Evolutionary conservation across 1,140 invertebrate species (phyloP), one percentile per base, ranked within the genome.

Genomic region (Psix sp.): DNA sequence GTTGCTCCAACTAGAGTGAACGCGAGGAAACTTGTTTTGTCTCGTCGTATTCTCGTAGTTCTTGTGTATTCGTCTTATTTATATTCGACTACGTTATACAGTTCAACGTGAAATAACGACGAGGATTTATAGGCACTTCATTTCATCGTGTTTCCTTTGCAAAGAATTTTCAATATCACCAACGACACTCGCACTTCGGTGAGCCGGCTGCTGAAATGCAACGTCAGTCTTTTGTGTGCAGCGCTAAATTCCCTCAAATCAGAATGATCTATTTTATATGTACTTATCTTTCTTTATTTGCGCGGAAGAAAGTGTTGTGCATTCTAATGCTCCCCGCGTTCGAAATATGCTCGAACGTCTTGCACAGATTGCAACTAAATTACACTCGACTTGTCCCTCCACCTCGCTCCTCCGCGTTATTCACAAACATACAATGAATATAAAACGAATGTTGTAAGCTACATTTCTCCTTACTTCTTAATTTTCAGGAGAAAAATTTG

Each of bases 101-200:
- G n/a, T n/a, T 7, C 16, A 2, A 35, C 36, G 13, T 21, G 42
- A 48, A 56, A 49, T 20, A 26, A 42, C 42, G 29, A 10, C 29
- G 11, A 24, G 31, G 45, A 72, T 72, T 72, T 65, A 65, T 52
- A 54, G 40, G 29, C 20, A 43, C 51, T 52, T 59, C 46, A 52
- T 54, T 33, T 26, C 14, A 35, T 45, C 46, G 35, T 33, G 9
- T 1, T 39, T 60, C 14, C 24, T 57, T 63, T 51, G 21, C 49
- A 17, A 20, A 42, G 29, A 49, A 62, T 54, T 35, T 70, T 59
- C 65, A 68, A 68, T 68, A 68, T 68, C 54, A 29, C 48, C 15
- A 3, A 29, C 39, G 54, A 68, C 54, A 18, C 52, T 52, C 39
- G 39, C 65, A 45, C 65, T 60, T 52, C 36, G 29, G 18, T 43